Evolutionary conservation across 2,888 invertebrate genomes (phyloP).

Genomic region (Merodon equestris): DNA sequence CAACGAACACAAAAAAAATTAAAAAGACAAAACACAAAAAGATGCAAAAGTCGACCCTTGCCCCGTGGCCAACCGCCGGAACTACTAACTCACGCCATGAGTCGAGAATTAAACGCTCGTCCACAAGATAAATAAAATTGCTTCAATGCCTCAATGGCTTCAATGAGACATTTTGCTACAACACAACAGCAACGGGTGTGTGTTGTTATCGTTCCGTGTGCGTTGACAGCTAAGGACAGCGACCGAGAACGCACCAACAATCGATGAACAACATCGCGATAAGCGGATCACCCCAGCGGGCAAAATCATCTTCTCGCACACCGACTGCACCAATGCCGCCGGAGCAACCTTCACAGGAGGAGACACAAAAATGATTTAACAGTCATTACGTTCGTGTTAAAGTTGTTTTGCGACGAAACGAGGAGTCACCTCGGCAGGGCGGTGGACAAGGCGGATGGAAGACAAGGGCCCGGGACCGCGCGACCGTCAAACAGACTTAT

Average conservation of each 20-base stretch:
- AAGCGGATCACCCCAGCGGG: slow-evolving; percentile 61
- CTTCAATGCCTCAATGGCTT: slow-evolving; percentile 44
- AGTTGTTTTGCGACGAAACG: slow-evolving; percentile 44
- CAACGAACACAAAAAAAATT: too few relatives aligned
- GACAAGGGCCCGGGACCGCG: not conserved
- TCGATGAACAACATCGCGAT: slow-evolving; percentile 65
- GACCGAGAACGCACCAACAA: slow-evolving; percentile 22
- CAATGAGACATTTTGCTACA: slow-evolving; percentile 42
- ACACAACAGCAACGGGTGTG: not conserved
- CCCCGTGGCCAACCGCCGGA: too few relatives aligned
- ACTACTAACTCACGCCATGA: not conserved
- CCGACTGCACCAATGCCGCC: slow-evolving; percentile 17
- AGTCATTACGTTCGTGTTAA: slow-evolving; percentile 69
- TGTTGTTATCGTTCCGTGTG: slow-evolving; percentile 49
- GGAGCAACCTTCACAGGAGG: slow-evolving; percentile 30
- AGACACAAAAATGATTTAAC: slow-evolving; percentile 67
- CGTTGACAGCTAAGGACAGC: slow-evolving; percentile 61
- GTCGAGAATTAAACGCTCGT: slow-evolving; percentile 51
- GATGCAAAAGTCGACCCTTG: too few relatives aligned
- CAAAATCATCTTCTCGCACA: slow-evolving; percentile 13
- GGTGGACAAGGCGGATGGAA: too few relatives aligned
- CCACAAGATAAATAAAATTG: slow-evolving; percentile 51
- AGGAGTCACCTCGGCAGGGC: slow-evolving; percentile 52
- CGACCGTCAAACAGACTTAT: slow-evolving; percentile 27
- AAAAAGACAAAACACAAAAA: too few relatives aligned